Conservation (phyloP, 64 coral and sea anemone species). For the Montipora capricornis region DNA sequence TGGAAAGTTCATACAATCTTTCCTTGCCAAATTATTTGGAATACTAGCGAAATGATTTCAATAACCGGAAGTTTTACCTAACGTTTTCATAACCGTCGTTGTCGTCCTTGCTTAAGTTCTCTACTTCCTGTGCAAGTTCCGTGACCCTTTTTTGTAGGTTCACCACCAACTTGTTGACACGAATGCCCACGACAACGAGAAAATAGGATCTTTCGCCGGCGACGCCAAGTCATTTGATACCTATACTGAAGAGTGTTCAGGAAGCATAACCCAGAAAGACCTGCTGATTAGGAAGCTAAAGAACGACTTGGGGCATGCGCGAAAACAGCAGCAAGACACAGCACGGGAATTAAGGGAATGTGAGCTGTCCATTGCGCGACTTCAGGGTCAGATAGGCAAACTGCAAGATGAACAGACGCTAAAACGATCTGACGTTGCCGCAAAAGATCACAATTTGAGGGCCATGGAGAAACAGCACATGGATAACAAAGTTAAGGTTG, state of each 20-base stretch:
- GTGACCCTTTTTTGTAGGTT: conserved; percentile 46
- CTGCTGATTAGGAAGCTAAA: conserved; percentile 94
- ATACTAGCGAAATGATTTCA: no score
- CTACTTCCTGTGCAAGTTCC: no score
- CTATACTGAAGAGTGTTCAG: conserved; percentile 87
- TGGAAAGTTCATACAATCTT: no score
- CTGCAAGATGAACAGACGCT: conserved; percentile 82
- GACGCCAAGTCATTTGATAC: conserved; percentile 91
- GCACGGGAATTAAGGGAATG: conserved; percentile 73
- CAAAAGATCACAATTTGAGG: conserved; percentile 80
- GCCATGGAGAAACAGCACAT: conserved; percentile 83
- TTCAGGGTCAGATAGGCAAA: conserved; percentile 90
- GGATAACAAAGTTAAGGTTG: conserved; percentile 88
- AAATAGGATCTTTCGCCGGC: conserved; percentile 75
- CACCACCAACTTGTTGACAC: conserved; percentile 77
- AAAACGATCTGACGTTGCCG: conserved; percentile 70
- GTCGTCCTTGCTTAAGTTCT: no score
- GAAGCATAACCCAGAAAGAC: conserved; percentile 92
- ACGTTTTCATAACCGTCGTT: no score
- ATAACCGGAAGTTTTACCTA: no score
- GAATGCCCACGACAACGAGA: conserved; percentile 77
- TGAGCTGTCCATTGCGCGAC: conserved; percentile 80
- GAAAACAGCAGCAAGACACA: conserved; percentile 83
- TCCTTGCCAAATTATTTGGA: no score
- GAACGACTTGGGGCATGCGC: conserved; percentile 82